Base-by-base conservation (phyloP, 2,888 invertebrate species). In the Polylopha cassiicola region DNA sequence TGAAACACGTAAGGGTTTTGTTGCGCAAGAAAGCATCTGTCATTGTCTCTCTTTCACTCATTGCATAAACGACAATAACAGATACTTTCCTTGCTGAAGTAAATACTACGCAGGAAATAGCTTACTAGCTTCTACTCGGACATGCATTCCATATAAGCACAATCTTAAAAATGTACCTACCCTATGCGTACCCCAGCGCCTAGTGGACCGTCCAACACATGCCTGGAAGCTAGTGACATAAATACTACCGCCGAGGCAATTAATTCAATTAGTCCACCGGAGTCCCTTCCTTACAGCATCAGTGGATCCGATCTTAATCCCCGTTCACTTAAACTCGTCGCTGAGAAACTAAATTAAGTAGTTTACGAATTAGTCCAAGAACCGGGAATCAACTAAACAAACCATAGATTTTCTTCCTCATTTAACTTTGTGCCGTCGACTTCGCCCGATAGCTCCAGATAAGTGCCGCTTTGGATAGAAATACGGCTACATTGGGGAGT, bases 391-490 rank as follows among this genome's bases (percentile, higher is more conserved):
- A 63, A 65, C 68, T 65, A 65, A 68, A 69, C 65, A 69, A 59
- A 62, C 64, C 64, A 70, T 73, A 71, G 63, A 73, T 73, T 77
- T 76, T 71, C 73, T 62, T 71, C 65, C 67, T 73, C 72, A 74
- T 77, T 77, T 68, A 78, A 78, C 73, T 77, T 77, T 61, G 56
- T 52, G 56, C 41, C 47, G 51, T 53, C 47, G 42, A 50, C 46
- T 24, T 37, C 49, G 44, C 39, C 47, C 51, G 60, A 65, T 61
- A 53, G 55, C 47, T 52, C 37, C 43, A 55, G 68, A 73, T 73
- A 70, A 70, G 65, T 63, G 50, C 46, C 43, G 37, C 51, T 39
- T 29, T 39, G 24, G 34, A 39, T 47, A 49, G 49, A 44, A 50
- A 55, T 50, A 52, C 50, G 48, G 41, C 50, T 58, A 61, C 55